These are phyloP conservation scores for Lagopus muta DNA, from an alignment of 2,113 vertebrate species.

Conservation along the genomic window DNA sequence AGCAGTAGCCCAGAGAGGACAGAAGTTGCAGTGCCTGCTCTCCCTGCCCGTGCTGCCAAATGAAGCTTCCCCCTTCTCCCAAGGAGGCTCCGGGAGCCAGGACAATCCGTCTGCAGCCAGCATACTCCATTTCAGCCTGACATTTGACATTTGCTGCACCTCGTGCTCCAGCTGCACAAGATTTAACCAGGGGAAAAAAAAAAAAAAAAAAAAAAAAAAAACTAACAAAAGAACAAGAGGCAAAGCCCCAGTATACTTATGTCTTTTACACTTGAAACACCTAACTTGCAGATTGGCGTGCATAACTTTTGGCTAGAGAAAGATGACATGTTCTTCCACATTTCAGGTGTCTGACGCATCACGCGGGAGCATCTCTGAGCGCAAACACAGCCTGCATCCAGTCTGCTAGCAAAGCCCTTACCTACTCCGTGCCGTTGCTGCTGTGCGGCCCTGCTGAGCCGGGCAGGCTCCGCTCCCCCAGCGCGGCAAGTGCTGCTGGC, in stretches of 20 bases:
- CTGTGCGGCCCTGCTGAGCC: no score
- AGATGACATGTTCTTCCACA: background rate
- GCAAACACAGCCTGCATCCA: accelerated
- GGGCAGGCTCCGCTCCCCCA: no score
- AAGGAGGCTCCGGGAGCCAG: background rate
- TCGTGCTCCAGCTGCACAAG: background rate
- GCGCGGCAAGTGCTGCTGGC: accelerated
- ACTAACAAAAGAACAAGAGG: background rate
- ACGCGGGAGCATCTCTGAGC: background rate
- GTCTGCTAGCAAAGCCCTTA: background rate
- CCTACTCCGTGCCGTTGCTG: background rate
- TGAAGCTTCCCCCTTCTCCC: background rate
- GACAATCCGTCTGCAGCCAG: background rate
- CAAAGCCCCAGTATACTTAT: background rate
- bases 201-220: background rate
- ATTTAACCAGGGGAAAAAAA: background rate
- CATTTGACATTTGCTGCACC: background rate
- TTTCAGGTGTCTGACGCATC: background rate
- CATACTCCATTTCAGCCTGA: background rate
- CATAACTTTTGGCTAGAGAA: background rate
- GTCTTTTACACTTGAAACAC: background rate
- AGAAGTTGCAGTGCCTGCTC: background rate
- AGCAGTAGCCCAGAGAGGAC: background rate
- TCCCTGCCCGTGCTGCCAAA: background rate
- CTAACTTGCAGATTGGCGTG: background rate